phyloP scores from a whole-genome alignment of 2,888 invertebrate genomes.

The Clitarchus hookeri region DNA sequence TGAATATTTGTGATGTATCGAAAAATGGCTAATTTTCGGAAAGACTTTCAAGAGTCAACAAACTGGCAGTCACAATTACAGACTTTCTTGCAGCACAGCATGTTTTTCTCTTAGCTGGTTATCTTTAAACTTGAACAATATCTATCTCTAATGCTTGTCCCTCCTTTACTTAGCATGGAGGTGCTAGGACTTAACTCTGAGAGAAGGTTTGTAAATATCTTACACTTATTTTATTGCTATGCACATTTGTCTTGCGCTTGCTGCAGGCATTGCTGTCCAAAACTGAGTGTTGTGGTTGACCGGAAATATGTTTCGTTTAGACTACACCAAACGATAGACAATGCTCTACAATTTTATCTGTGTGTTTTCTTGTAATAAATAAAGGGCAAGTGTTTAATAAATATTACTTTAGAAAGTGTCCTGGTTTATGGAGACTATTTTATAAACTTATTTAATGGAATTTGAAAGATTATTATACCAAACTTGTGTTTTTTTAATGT shows the following conservation, averaged over 20 bases:
- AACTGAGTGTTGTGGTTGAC: constrained; percentile 33
- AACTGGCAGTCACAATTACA: background rate
- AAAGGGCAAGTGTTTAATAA: too few species aligned
- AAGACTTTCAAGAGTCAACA: background rate
- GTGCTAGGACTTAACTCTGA: constrained; percentile 50
- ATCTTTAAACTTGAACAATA: background rate
- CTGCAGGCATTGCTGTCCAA: background rate
- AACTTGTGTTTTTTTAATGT: too few species aligned
- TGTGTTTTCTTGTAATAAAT: too few species aligned
- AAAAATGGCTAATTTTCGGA: too few species aligned
- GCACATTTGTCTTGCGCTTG: constrained; percentile 27
- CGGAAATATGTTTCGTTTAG: background rate
- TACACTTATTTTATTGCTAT: constrained; percentile 32
- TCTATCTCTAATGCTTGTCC: constrained; percentile 41
- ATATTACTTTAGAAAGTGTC: too few species aligned
- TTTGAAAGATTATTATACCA: too few species aligned
- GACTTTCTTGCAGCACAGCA: background rate
- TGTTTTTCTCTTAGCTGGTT: constrained; percentile 4
- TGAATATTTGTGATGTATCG: too few species aligned
- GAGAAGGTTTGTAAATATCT: constrained; percentile 47
- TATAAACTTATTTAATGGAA: too few species aligned
- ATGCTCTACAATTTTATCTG: too few species aligned
- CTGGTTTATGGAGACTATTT: too few species aligned
- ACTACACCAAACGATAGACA: too few species aligned
- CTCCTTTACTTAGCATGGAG: constrained; percentile 48